Percentiles rank a stretch among this genome's conserved stretches.
Conservation (phyloP, 2,888 invertebrate species). For the Campopleginae sp. region DNA sequence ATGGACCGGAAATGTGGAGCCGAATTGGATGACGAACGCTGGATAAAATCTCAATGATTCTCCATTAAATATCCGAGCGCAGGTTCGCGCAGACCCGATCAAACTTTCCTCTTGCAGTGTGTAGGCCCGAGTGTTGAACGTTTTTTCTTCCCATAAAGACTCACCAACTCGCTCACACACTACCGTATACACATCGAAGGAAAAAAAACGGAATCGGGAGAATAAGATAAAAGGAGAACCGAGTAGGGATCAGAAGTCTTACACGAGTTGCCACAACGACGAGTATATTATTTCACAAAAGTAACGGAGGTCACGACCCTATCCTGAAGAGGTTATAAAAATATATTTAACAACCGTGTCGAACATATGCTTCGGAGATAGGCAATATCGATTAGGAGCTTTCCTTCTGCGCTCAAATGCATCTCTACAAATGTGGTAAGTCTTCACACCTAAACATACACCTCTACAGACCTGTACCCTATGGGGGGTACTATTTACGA, state of each 20-base stretch:
- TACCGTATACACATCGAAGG: neutral
- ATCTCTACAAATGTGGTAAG: conserved; percentile 45
- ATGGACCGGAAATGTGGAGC: conserved; percentile 9
- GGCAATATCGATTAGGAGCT: conserved; percentile 69
- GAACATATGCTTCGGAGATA: conserved; percentile 66
- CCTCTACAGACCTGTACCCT: neutral
- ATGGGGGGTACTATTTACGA: no score
- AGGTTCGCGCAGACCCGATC: conserved; percentile 51
- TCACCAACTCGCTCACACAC: conserved; percentile 9
- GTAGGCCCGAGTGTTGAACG: conserved; percentile 9
- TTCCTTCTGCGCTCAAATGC: conserved; percentile 43
- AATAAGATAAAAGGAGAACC: conserved; percentile 45
- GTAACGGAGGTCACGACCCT: conserved; percentile 47
- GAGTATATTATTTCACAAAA: conserved; percentile 52
- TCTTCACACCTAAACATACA: conserved; percentile 13
- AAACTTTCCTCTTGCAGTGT: conserved; percentile 51
- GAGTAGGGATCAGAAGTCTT: conserved; percentile 39
- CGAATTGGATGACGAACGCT: conserved; percentile 1
- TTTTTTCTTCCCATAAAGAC: neutral
- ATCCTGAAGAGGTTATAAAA: conserved; percentile 40
- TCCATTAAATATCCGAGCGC: conserved; percentile 38
- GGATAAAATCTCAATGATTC: conserved; percentile 40
- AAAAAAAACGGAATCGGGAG: neutral
- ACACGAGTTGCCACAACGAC: conserved; percentile 47
- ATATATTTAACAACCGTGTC: conserved; percentile 64